phyloP scores from a whole-genome alignment of 2,888 invertebrate genomes.

The Acronicta aceris region DNA sequence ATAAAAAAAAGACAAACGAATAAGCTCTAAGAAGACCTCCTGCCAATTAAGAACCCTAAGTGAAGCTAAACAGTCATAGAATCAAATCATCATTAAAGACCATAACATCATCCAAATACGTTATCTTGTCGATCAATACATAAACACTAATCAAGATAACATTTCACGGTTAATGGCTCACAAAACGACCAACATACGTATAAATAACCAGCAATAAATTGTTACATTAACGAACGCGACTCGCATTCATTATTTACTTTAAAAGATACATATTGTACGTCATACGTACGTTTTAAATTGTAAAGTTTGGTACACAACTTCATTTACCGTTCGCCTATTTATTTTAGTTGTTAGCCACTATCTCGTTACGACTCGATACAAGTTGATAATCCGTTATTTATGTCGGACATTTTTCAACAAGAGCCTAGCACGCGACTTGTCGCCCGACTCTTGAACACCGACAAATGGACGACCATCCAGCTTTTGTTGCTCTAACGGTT shows the following conservation, averaged over 20 bases:
- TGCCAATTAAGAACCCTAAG: background rate
- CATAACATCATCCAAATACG: slow-evolving; percentile 42
- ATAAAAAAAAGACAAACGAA: too few species aligned
- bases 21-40: too few species aligned
- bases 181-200: slow-evolving; percentile 62
- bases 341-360: slow-evolving; percentile 80
- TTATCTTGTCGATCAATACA: slow-evolving; percentile 56
- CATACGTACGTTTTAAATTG: slow-evolving; percentile 53
- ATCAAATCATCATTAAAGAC: slow-evolving; percentile 19
- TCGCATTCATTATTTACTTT: slow-evolving; percentile 63
- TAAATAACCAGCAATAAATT: slow-evolving; percentile 74
- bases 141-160: slow-evolving; percentile 65
- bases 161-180: slow-evolving; percentile 67
- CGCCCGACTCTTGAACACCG: slow-evolving; percentile 69
- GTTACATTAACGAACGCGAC: slow-evolving; percentile 71
- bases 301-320: slow-evolving; percentile 73
- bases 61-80: slow-evolving; percentile 3
- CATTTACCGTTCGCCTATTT: slow-evolving; percentile 84
- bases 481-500: slow-evolving; percentile 85
- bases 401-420: slow-evolving; percentile 81
- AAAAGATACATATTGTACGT: slow-evolving; percentile 68
- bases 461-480: slow-evolving; percentile 78
- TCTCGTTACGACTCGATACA: slow-evolving; percentile 83
- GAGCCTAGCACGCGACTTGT: slow-evolving; percentile 81
- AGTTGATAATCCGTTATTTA: slow-evolving; percentile 88